Evolutionary conservation across 2,113 vertebrate genomes (phyloP).

Genomic region (Xiphias gladius): DNA sequence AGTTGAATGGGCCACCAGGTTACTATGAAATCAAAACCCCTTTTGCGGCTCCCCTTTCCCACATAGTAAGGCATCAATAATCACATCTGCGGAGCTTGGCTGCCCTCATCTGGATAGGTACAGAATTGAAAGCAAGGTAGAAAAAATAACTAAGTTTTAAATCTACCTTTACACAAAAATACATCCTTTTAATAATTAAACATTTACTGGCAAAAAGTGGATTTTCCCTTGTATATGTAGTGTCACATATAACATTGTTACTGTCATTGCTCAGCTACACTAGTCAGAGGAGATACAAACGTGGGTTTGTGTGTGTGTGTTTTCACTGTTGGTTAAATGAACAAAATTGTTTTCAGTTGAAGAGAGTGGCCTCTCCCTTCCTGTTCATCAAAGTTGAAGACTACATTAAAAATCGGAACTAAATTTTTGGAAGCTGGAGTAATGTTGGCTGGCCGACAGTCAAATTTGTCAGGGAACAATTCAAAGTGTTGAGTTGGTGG

Average conservation of each 20-base stretch:
- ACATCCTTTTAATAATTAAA: too few species aligned
- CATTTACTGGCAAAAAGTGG: too few species aligned
- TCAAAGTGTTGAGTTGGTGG: neutral
- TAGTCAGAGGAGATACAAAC: neutral
- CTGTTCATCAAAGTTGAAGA: neutral
- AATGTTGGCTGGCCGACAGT: neutral
- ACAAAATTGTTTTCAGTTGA: neutral
- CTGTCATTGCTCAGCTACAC: neutral
- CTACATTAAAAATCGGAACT: neutral
- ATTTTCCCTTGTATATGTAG: neutral
- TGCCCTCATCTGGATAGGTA: slow-evolving; percentile 65
- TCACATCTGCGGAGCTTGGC: slow-evolving; percentile 44
- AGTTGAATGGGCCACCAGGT: neutral
- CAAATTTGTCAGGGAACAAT: neutral
- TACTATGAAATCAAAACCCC: neutral
- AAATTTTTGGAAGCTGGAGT: neutral
- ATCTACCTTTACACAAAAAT: neutral
- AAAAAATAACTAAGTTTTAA: neutral
- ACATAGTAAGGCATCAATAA: neutral
- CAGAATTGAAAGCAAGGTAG: neutral
- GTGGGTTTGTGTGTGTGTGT: neutral
- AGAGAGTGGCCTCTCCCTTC: neutral
- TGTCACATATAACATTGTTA: neutral
- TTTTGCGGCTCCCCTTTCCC: neutral
- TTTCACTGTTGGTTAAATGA: neutral